Conservation (phyloP, 2,113 vertebrate species). For the Phocoena phocoena region DNA sequence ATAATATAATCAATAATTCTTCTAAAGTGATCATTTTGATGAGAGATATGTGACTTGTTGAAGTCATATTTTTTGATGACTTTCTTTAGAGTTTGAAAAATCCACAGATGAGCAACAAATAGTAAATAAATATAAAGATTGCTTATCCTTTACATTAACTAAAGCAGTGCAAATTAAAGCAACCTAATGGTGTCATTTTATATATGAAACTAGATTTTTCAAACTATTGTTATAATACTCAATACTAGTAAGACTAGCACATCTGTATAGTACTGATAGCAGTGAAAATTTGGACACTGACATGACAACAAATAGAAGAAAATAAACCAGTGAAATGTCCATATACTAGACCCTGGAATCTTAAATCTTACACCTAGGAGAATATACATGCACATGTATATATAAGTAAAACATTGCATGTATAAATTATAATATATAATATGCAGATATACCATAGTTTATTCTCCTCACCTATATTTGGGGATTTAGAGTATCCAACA, state of each 20-base stretch:
- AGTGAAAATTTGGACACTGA: neutral
- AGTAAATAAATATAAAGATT: neutral
- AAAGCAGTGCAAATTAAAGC: neutral
- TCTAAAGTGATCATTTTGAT: neutral
- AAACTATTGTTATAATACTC: neutral
- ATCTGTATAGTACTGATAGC: neutral
- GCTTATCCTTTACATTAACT: neutral
- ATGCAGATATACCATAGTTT: neutral
- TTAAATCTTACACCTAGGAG: neutral
- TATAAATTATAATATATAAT: neutral
- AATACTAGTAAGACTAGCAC: neutral
- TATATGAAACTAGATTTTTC: neutral
- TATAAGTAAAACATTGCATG: neutral
- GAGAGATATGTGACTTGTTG: neutral
- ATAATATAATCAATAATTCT: neutral
- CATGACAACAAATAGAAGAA: neutral
- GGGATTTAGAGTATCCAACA: neutral
- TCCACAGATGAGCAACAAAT: neutral
- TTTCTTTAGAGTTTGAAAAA: neutral
- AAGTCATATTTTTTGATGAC: neutral
- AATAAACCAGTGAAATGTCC: neutral
- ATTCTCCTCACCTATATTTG: neutral
- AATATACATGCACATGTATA: neutral
- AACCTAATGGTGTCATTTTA: neutral
- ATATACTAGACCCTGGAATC: neutral